phyloP scores from a whole-genome alignment of 2,113 vertebrate species.

The Trachemys scripta region DNA sequence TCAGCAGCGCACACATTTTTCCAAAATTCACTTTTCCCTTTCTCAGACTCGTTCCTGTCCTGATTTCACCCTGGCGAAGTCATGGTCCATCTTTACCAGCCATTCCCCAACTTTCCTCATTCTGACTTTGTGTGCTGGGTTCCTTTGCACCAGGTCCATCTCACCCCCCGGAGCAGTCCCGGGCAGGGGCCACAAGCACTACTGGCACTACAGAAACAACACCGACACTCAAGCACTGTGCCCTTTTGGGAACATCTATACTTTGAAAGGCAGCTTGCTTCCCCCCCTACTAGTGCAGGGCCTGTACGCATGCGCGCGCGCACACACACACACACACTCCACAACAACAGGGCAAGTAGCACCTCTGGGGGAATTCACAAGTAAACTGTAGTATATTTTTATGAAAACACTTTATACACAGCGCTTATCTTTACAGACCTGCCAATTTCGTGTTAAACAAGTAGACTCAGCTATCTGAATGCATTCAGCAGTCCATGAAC shows the following conservation, averaged over 20 bases:
- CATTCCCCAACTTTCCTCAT: background rate
- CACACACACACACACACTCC: background rate
- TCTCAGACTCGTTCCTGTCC: background rate
- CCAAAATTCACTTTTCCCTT: background rate
- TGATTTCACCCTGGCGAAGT: background rate
- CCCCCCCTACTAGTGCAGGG: background rate
- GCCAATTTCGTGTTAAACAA: accelerated
- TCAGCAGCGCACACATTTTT: background rate
- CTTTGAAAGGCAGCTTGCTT: background rate
- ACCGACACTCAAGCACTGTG: background rate
- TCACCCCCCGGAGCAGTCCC: accelerated
- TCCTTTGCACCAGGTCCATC: background rate
- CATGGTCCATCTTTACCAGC: background rate
- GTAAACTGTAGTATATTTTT: background rate
- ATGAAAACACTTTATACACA: accelerated
- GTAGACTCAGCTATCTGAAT: background rate
- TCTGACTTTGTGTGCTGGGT: accelerated
- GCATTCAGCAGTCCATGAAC: accelerated
- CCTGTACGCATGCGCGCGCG: background rate
- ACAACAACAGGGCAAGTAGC: background rate
- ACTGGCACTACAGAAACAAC: background rate
- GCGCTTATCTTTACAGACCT: accelerated
- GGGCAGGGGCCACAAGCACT: accelerated
- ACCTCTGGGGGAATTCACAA: background rate
- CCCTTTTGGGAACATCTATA: background rate